Evolutionary conservation across 2,888 invertebrate genomes (phyloP), one percentile per base, ranked within the genome.

Genomic region (Agrochola lota): DNA sequence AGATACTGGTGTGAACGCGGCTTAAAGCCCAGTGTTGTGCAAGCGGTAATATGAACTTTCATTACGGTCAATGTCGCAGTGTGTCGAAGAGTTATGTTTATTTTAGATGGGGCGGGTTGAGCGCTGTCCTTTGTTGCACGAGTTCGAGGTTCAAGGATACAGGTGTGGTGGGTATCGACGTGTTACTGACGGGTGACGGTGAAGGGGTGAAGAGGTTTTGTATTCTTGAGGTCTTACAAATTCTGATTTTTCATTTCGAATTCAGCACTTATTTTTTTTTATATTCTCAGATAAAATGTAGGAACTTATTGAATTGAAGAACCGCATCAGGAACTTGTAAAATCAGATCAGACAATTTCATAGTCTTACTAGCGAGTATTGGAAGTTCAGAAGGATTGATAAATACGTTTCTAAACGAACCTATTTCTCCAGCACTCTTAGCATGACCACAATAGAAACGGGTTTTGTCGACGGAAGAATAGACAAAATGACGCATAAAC

Each of bases 11-110:
- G 30, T 74, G 30, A 46, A 46, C 30, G n/a, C 76, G 0, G 46
- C 30, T 30, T 74, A 57, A 81, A 82, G 77, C 74, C 60, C 59
- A 81, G 78, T 23, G 90, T 95, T 93, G 91, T 94, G 93, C 90
- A 92, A 92, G 85, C 87, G 74, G 93, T 91, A 94, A 94, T 90
- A 87, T 93, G 93, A 94, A 93, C 94, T 94, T 93, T 92, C 90
- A 90, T 89, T 87, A 91, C 91, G 95, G 95, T 95, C 95, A 95
- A 95, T 95, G 95, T 94, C 95, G 90, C 73, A 81, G 72, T 78
- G 49, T 71, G 64, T 72, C 72, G 71, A 62, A 80, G 80, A 82
- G 35, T 72, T 46, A 63, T 72, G 83, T 83, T 83, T 76, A 85
- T 69, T 67, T 85, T 83, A 70, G 83, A 83, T 70, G 69, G 57